Conservation (phyloP, 2,113 vertebrate genomes). For the Prochilodus magdalenae region DNA sequence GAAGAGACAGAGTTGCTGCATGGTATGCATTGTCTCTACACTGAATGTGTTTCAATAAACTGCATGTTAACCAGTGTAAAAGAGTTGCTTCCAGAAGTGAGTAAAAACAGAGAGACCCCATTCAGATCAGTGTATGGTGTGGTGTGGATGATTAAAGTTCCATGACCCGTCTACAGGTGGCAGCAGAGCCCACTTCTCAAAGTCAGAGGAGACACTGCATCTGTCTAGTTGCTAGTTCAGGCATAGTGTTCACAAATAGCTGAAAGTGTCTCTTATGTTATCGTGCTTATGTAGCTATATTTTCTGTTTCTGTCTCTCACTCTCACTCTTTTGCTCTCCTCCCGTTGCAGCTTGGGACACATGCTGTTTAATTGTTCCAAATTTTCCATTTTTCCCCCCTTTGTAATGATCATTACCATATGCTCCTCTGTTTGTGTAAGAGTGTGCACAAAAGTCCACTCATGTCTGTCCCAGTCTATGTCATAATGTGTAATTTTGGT, state of each 20-base stretch:
- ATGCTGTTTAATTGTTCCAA: slow-evolving; percentile 32
- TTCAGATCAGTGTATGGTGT: neutral
- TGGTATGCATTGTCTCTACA: too few species aligned
- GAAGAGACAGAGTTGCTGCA: too few species aligned
- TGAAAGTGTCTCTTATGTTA: neutral
- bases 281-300: neutral
- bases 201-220: neutral
- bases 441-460: neutral
- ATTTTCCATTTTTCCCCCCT: neutral
- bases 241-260: neutral
- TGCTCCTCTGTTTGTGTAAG: neutral
- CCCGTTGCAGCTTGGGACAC: neutral
- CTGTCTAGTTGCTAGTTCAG: neutral
- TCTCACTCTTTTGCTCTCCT: neutral
- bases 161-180: slow-evolving; percentile 42
- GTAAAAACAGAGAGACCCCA: too few species aligned
- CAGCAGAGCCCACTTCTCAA: slow-evolving; percentile 37
- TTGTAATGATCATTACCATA: slow-evolving; percentile 31
- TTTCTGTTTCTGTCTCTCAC: neutral
- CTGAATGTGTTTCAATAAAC: too few species aligned
- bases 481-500: neutral
- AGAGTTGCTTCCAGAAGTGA: too few species aligned
- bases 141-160: neutral
- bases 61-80: too few species aligned
- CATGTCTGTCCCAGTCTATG: neutral